Conservation (phyloP, 2,113 vertebrate species). For the Colaptes auratus region DNA sequence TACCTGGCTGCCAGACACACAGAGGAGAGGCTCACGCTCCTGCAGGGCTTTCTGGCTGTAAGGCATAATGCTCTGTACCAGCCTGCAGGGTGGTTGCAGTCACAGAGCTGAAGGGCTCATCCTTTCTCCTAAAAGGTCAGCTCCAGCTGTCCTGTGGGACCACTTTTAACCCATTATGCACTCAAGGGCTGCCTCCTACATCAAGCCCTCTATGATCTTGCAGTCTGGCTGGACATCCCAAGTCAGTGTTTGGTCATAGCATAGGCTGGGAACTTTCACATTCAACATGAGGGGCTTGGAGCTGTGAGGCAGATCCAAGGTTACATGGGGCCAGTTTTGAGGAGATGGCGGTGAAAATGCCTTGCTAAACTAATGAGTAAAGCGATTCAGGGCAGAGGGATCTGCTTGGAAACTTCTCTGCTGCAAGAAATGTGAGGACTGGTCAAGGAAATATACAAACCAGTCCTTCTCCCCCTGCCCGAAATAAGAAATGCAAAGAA, state of each 20-base stretch:
- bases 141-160: background rate
- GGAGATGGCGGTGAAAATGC: background rate
- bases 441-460: background rate
- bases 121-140: background rate
- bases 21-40: background rate
- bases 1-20: background rate
- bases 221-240: background rate
- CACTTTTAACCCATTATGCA: background rate
- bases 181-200: background rate
- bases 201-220: background rate
- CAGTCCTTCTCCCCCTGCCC: fast-evolving
- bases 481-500: fast-evolving
- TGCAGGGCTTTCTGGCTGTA: background rate
- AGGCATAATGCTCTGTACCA: background rate
- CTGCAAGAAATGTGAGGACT: background rate
- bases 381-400: background rate
- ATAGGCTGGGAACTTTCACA: background rate
- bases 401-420: background rate
- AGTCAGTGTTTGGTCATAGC: background rate
- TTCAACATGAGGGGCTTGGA: background rate
- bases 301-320: background rate
- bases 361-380: background rate
- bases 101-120: background rate
- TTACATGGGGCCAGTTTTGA: background rate
- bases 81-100: background rate